These are phyloP conservation scores for Apaloderma vittatum DNA, from an alignment of 2,113 vertebrate genomes.

Conservation along the genomic window DNA sequence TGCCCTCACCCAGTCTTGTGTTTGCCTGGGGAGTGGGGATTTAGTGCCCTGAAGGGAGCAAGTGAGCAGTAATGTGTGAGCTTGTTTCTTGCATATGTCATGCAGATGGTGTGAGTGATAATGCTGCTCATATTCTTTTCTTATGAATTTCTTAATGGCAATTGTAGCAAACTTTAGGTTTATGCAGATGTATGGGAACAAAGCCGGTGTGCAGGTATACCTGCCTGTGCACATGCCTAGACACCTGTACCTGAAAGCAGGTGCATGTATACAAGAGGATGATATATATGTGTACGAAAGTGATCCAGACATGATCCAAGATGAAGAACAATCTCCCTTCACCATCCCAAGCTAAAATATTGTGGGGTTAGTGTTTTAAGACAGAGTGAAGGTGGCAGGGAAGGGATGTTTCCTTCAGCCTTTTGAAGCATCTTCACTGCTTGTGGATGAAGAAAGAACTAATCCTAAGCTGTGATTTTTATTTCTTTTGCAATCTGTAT, in stretches of 20 bases:
- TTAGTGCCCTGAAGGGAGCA: background rate
- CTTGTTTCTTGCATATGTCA: background rate
- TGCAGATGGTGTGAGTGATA: background rate
- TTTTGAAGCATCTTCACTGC: background rate
- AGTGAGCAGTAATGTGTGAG: background rate
- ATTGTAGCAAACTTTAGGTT: background rate
- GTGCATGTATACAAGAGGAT: background rate
- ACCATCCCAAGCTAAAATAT: background rate
- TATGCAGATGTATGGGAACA: background rate
- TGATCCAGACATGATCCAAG: background rate
- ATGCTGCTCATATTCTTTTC: background rate
- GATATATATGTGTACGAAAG: background rate
- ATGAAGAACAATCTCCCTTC: background rate
- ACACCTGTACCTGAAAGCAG: background rate
- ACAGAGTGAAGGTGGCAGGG: background rate
- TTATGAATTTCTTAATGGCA: background rate
- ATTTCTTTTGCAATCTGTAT: background rate
- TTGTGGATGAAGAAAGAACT: background rate
- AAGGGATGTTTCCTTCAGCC: background rate
- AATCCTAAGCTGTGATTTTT: background rate
- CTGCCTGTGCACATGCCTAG: background rate
- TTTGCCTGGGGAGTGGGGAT: background rate
- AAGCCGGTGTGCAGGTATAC: background rate
- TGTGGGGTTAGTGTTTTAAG: background rate
- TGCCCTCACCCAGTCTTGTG: background rate